Evolutionary conservation across 2,888 invertebrate species (phyloP).

Genomic region (Ariolimax columbianus): DNA sequence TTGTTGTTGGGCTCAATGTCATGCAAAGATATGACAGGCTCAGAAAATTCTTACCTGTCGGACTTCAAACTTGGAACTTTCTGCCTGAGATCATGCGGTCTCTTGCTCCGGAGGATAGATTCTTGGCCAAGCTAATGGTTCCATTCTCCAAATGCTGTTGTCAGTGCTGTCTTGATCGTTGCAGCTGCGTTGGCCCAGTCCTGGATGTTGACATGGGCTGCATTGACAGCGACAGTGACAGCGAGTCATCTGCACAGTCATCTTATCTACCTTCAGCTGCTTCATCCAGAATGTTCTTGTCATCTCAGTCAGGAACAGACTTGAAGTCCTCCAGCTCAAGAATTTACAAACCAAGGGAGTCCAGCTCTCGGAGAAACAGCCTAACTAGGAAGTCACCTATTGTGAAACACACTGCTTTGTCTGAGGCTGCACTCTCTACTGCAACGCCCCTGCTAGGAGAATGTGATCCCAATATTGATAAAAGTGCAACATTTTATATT

Average conservation of each 20-base stretch:
- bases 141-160: slow-evolving; percentile 56
- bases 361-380: slow-evolving; percentile 40
- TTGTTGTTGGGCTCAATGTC: slow-evolving; percentile 72
- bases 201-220: slow-evolving; percentile 32
- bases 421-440: neutral
- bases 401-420: neutral
- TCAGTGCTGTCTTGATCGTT: slow-evolving; percentile 54
- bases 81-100: slow-evolving; percentile 74
- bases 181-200: slow-evolving; percentile 27
- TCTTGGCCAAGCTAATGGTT: slow-evolving; percentile 64
- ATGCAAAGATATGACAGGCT: slow-evolving; percentile 64
- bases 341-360: slow-evolving; percentile 43
- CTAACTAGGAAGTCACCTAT: slow-evolving; percentile 36
- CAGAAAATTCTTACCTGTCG: slow-evolving; percentile 64
- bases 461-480: neutral
- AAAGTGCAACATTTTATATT: neutral
- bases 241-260: slow-evolving; percentile 17
- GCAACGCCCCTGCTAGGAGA: slow-evolving; percentile 2
- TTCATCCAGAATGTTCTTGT: slow-evolving; percentile 40
- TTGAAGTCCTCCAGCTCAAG: slow-evolving; percentile 26
- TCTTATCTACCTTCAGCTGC: slow-evolving; percentile 43
- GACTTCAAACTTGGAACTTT: slow-evolving; percentile 73
- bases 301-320: slow-evolving; percentile 18
- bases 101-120: slow-evolving; percentile 70
- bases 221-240: slow-evolving; percentile 43